Evolutionary conservation across 2,113 vertebrate species (phyloP).

Genomic region (Gambusia affinis): DNA sequence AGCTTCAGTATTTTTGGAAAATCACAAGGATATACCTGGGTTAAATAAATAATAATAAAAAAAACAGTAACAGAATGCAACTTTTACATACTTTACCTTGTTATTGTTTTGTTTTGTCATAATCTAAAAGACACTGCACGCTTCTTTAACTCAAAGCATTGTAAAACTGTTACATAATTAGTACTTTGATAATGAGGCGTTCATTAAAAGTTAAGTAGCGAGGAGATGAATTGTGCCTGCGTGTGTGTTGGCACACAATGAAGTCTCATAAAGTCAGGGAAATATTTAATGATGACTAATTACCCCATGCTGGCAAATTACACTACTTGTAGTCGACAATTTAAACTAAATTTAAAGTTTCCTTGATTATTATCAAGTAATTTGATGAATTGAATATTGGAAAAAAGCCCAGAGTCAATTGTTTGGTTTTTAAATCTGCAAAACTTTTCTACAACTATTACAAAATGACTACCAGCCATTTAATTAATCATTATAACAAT

Average conservation of each 20-base stretch:
- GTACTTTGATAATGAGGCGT: slow-evolving; percentile 27
- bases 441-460: slow-evolving; percentile 45
- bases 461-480: slow-evolving; percentile 54
- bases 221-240: not conserved
- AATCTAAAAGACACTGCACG: slow-evolving; percentile 31
- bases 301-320: slow-evolving; percentile 62
- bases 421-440: slow-evolving; percentile 29
- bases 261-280: slow-evolving; percentile 29
- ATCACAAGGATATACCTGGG: too few relatives aligned
- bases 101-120: slow-evolving; percentile 9
- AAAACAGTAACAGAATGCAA: slow-evolving; percentile 33
- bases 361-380: slow-evolving; percentile 11
- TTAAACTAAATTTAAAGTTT: slow-evolving; percentile 55
- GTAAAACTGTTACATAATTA: slow-evolving; percentile 53
- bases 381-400: not conserved
- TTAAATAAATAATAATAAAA: slow-evolving; percentile 26
- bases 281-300: slow-evolving; percentile 68
- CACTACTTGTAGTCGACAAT: slow-evolving; percentile 44
- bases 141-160: slow-evolving; percentile 30
- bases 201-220: slow-evolving; percentile 58
- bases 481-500: slow-evolving; percentile 61
- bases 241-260: slow-evolving; percentile 10
- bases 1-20: too few relatives aligned
- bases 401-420: slow-evolving; percentile 28
- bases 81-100: not conserved